Conservation (phyloP, 1,140 invertebrate genomes). For the Sitodiplosis mosellana region DNA sequence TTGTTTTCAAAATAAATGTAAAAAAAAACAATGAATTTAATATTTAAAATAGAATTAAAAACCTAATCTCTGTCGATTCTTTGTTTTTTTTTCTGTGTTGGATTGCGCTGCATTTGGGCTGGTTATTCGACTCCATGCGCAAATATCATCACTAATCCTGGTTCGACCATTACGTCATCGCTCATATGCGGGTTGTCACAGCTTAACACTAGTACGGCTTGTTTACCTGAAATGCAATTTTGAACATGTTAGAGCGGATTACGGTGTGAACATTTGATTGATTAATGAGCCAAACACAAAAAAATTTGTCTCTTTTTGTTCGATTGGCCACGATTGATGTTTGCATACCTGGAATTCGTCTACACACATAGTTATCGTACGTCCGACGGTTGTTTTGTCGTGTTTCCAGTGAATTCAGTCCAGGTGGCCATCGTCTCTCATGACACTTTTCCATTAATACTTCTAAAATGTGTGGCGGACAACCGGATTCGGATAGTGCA, state of each 20-base stretch:
- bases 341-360: slow-evolving; percentile 59
- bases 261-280: background rate
- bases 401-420: slow-evolving; percentile 81
- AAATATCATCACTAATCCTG: slow-evolving; percentile 97
- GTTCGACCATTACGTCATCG: slow-evolving; percentile 88
- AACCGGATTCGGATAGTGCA: slow-evolving; percentile 78
- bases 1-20: no score
- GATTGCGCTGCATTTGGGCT: no score
- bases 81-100: no score
- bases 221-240: slow-evolving; percentile 34
- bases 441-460: slow-evolving; percentile 95
- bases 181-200: slow-evolving; percentile 91
- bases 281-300: background rate
- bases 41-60: no score
- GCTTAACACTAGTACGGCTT: slow-evolving; percentile 83
- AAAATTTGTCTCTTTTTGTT: background rate
- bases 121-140: slow-evolving; percentile 84
- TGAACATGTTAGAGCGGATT: slow-evolving; percentile 1
- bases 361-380: slow-evolving; percentile 89
- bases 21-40: no score
- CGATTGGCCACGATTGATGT: background rate
- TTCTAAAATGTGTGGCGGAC: slow-evolving; percentile 79
- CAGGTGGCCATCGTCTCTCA: slow-evolving; percentile 83
- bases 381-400: slow-evolving; percentile 69
- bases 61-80: no score